A percentile compares a stretch with the other conserved stretches of the same genome.
phyloP scores from a whole-genome alignment of 1,140 invertebrate species.

The Macrobrachium rosenbergii region DNA sequence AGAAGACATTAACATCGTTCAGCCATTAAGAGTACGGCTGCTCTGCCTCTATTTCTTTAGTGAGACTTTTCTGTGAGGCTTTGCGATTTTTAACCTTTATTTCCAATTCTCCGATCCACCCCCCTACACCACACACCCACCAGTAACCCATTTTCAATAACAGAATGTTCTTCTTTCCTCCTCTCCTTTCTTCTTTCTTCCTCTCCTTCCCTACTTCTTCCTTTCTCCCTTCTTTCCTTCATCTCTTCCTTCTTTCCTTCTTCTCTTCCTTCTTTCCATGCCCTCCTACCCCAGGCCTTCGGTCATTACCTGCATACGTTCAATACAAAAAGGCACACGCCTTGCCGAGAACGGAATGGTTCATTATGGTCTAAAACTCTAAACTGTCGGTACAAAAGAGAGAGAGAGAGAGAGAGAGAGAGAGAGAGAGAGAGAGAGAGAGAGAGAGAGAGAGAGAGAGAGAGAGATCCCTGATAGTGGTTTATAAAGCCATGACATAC shows the following conservation, averaged over 20 bases:
- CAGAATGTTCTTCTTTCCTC: neutral
- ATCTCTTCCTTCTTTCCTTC: neutral
- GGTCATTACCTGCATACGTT: neutral
- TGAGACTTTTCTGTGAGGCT: too few relatives aligned
- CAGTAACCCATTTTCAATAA: neutral
- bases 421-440: slow-evolving; percentile 11
- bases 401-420: slow-evolving; percentile 31
- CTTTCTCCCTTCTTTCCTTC: neutral
- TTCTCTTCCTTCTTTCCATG: neutral
- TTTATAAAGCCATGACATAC: slow-evolving; percentile 15
- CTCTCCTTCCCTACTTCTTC: neutral
- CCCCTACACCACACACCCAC: neutral
- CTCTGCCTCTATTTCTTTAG: too few relatives aligned
- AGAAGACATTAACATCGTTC: too few relatives aligned
- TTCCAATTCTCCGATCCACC: neutral
- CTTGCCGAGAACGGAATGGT: too few relatives aligned
- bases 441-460: neutral
- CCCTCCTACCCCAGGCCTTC: neutral
- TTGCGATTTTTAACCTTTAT: neutral
- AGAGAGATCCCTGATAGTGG: neutral
- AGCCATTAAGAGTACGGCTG: too few relatives aligned
- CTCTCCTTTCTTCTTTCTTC: neutral
- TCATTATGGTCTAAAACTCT: too few relatives aligned
- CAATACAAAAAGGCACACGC: neutral
- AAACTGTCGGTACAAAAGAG: neutral